A percentile compares a stretch with the other conserved stretches of the same genome.
Evolutionary conservation across 2,888 invertebrate genomes (phyloP).

Genomic region (Trichopria drosophilae): DNA sequence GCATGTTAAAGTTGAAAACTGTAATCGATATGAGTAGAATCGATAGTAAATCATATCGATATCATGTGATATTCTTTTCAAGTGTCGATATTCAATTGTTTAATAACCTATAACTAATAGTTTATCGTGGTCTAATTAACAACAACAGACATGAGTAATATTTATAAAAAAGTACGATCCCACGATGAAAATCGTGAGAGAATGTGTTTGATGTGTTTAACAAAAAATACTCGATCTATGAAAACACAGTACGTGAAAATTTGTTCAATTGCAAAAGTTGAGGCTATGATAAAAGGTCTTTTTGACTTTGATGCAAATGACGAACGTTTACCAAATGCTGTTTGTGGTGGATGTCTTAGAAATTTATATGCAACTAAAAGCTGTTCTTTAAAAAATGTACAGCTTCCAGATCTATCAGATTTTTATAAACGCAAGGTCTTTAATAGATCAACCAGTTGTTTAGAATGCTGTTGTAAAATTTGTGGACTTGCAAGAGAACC

Average conservation of each 20-base stretch:
- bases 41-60: too few species aligned
- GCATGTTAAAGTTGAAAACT: too few species aligned
- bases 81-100: too few species aligned
- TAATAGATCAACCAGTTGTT: too few species aligned
- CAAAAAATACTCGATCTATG: too few species aligned
- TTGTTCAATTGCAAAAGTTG: slow-evolving; percentile 4
- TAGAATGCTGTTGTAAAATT: too few species aligned
- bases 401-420: slow-evolving; percentile 8
- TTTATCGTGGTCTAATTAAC: not conserved
- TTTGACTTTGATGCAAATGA: slow-evolving; percentile 9
- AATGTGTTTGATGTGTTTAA: slow-evolving; percentile 7
- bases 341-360: slow-evolving; percentile 7
- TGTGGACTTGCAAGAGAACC: too few species aligned
- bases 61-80: too few species aligned
- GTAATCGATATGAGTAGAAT: too few species aligned
- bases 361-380: slow-evolving; percentile 8
- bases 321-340: slow-evolving; percentile 10
- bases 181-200: slow-evolving; percentile 6
- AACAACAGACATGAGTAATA: slow-evolving; percentile 4
- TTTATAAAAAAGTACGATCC: not conserved
- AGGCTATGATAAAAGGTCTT: slow-evolving; percentile 6
- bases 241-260: slow-evolving; percentile 8
- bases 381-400: slow-evolving; percentile 7
- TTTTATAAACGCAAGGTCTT: slow-evolving; percentile 5
- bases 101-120: slow-evolving; percentile 3